Percentiles rank a stretch among this genome's conserved stretches.
Conservation (phyloP, 35 echinoderm and acorn worm species). For the Acanthaster planci region DNA sequence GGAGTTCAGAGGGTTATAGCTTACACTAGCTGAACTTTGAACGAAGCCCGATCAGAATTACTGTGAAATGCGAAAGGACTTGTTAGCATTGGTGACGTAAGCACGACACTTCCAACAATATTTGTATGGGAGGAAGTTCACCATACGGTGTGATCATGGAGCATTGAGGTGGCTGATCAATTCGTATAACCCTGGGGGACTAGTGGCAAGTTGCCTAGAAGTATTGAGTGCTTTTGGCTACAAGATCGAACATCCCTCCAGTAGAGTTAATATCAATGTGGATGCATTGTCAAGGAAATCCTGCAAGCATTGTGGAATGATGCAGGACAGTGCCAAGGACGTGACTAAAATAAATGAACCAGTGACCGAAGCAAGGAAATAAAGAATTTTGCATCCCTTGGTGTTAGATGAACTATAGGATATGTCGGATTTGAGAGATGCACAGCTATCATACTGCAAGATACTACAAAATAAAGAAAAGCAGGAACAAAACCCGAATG, state of each 20-base stretch:
- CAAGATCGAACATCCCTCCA: conserved; percentile 2
- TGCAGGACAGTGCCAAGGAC: no score
- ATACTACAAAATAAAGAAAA: no score
- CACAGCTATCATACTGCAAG: no score
- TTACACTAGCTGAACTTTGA: neutral
- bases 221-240: neutral
- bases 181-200: conserved; percentile 13
- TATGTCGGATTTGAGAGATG: no score
- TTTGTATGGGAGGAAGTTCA: conserved; percentile 12
- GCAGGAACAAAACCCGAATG: no score
- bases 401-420: no score
- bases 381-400: no score
- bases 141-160: conserved; percentile 17
- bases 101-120: neutral
- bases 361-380: no score
- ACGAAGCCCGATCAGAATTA: conserved; percentile 24
- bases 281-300: neutral
- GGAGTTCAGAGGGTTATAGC: conserved; percentile 14
- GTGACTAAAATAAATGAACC: no score
- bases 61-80: conserved; percentile 26
- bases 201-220: conserved; percentile 20
- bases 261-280: neutral
- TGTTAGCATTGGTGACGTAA: conserved; percentile 24
- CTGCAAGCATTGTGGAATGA: conserved; percentile 23
- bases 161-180: conserved; percentile 7